Evolutionary conservation across 2,888 invertebrate species (phyloP).

Genomic region (Drosophila rubida): DNA sequence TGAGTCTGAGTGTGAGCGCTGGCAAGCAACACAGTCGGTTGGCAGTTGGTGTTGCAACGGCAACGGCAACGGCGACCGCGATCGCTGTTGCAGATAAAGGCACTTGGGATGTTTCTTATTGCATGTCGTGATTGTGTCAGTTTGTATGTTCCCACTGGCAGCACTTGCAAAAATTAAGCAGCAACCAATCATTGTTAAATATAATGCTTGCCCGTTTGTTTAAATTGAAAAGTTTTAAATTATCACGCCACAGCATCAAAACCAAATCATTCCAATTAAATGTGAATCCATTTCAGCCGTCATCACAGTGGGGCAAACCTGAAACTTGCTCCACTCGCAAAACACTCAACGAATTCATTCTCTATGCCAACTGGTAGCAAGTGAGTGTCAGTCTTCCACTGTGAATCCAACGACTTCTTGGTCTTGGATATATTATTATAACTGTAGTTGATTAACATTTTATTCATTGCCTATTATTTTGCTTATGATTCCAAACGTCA

Average conservation of each 20-base stretch:
- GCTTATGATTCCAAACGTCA: too few species aligned
- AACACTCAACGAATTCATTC: background rate
- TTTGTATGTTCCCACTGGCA: constrained; percentile 74
- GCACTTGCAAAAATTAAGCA: constrained; percentile 80
- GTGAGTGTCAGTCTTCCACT: background rate
- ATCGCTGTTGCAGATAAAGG: constrained; percentile 61
- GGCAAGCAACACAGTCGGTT: constrained; percentile 4
- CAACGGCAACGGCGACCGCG: constrained; percentile 50
- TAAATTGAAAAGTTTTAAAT: constrained; percentile 78
- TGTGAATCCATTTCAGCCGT: constrained; percentile 83
- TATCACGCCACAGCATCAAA: constrained; percentile 73
- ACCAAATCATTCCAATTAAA: constrained; percentile 84
- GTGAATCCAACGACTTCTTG: too few species aligned
- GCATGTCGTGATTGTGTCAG: constrained; percentile 81
- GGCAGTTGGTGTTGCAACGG: constrained; percentile 11
- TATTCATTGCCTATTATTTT: too few species aligned
- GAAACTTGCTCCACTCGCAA: background rate
- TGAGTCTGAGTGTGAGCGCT: background rate
- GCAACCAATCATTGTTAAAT: constrained; percentile 82
- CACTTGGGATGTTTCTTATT: constrained; percentile 75
- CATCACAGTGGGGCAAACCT: constrained; percentile 12
- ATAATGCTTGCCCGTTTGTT: constrained; percentile 70
- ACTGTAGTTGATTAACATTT: too few species aligned
- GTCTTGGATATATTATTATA: too few species aligned
- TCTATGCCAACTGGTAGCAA: background rate